Evolutionary conservation across 37 sponge, comb jelly and placozoan genomes (phyloP).

Genomic region (Diacarnus erythraeanus): DNA sequence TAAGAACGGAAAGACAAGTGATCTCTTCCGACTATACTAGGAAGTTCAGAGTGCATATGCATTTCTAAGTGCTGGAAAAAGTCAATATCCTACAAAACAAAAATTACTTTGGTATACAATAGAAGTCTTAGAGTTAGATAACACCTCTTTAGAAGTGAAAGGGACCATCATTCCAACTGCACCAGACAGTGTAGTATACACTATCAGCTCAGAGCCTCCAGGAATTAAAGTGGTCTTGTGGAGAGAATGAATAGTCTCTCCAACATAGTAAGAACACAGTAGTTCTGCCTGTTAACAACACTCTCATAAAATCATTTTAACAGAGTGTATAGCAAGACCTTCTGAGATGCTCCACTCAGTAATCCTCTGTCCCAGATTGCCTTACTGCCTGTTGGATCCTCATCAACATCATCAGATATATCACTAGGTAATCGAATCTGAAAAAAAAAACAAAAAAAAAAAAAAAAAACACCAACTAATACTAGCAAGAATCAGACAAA

Average conservation of each 20-base stretch:
- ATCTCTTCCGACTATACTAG: constrained; percentile 89
- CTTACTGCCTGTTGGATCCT: constrained; percentile 95
- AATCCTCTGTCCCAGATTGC: constrained; percentile 97
- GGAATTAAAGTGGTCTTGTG: constrained; percentile 94
- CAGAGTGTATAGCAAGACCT: constrained; percentile 42
- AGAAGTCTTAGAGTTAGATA: background rate
- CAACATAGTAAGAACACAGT: constrained; percentile 82
- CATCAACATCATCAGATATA: constrained; percentile 89
- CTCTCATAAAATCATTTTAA: too few relatives aligned
- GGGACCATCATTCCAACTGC: constrained; percentile 93
- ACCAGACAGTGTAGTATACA: constrained; percentile 96
- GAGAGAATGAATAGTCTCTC: constrained; percentile 88
- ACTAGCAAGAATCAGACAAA: background rate
- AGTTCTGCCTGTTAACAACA: constrained; percentile 59
- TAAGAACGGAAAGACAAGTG: constrained; percentile 92
- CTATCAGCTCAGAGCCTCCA: constrained; percentile 92
- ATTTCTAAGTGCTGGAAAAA: constrained; percentile 99
- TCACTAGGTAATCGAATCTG: constrained; percentile 82
- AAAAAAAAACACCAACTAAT: too few relatives aligned
- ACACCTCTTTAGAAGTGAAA: constrained; percentile 91
- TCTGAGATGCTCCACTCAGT: constrained; percentile 95
- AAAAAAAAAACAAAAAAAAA: constrained; percentile 3
- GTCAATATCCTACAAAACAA: constrained; percentile 83
- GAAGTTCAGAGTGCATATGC: constrained; percentile 91
- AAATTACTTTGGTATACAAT: background rate